Evolutionary conservation across 2,888 invertebrate species (phyloP).

Genomic region (Drosophila anomalata): DNA sequence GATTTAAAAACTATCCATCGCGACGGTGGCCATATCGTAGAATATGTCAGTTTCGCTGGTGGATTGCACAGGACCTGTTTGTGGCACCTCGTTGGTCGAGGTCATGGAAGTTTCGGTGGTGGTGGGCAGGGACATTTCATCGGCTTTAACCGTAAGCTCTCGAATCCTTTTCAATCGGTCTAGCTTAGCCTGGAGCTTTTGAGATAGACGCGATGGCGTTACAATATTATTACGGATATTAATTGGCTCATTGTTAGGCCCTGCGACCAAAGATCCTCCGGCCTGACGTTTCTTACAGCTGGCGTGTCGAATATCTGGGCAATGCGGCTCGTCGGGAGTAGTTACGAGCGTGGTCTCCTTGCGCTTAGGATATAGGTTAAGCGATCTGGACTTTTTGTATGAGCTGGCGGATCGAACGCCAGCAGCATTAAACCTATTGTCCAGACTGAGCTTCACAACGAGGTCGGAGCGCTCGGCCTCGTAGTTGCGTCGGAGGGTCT

Average conservation of each 20-base stretch:
- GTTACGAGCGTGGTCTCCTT: not conserved
- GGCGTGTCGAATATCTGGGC: not conserved
- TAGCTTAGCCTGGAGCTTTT: constrained; percentile 6
- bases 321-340: not conserved
- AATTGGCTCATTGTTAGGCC: not conserved
- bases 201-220: constrained; percentile 13
- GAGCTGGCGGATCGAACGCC: not conserved
- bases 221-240: constrained; percentile 13
- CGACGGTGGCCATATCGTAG: constrained; percentile 2
- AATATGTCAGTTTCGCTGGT: constrained; percentile 32
- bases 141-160: no score
- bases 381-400: not conserved
- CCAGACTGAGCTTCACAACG: constrained; percentile 32
- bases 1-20: not conserved
- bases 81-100: not conserved
- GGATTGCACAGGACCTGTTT: not conserved
- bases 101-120: not conserved
- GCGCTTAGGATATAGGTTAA: not conserved
- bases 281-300: not conserved
- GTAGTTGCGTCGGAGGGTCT: constrained; percentile 7
- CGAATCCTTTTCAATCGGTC: not conserved
- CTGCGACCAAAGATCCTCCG: constrained; percentile 3
- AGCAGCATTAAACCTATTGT: constrained; percentile 6
- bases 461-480: constrained; percentile 26
- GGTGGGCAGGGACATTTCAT: not conserved